Base-by-base conservation (phyloP, 2,888 invertebrate genomes). In the Uropetala carovei region DNA sequence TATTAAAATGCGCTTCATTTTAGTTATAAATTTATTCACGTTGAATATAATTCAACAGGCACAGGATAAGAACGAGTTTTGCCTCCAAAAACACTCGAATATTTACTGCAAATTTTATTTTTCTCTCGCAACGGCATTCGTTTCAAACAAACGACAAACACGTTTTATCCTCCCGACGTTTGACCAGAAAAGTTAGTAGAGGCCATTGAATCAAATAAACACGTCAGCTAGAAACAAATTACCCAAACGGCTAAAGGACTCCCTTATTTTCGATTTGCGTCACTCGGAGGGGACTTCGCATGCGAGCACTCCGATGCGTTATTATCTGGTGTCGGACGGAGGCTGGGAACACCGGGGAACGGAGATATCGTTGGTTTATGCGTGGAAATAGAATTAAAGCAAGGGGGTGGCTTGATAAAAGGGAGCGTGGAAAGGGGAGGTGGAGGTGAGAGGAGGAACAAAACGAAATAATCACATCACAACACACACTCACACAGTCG, bases 121-220 rank as follows among this genome's bases (percentile, higher is more conserved):
- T 89, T 89, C 68, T 43, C 10, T 43, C 86, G 60, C 43, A 64
- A 11, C 64, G 5, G 16, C 30, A 60, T 86, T 57, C 60, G 60
- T 86, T 86, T 18, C 86, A 14, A 30, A 60, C 60, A 18, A 86
- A 86, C 60, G 86, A 30, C 30, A 68, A 89, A 89, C 89, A 89
- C 89, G 64, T 89, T 89, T 89, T 89, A 68, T 89, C 89, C 89
- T 11, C 89, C 89, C 89, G 56, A 89, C 30, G 59, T 89, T 89
- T 89, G 89, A 89, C 89, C 89, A 89, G 64, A 68, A 89, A 89
- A 89, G 89, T 89, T 89, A 89, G 89, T 27, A 30, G 89, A 64
- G 64, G 89, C 89, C 89, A 89, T 89, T 89, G 89, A 89, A 89
- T 89, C 89, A 89, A 89, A 89, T 89, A 89, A 89, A 89, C 89